Evolutionary conservation across 2,113 vertebrate species (phyloP), one percentile per base, ranked within the genome.

Genomic region (Neopipo cinnamomea): DNA sequence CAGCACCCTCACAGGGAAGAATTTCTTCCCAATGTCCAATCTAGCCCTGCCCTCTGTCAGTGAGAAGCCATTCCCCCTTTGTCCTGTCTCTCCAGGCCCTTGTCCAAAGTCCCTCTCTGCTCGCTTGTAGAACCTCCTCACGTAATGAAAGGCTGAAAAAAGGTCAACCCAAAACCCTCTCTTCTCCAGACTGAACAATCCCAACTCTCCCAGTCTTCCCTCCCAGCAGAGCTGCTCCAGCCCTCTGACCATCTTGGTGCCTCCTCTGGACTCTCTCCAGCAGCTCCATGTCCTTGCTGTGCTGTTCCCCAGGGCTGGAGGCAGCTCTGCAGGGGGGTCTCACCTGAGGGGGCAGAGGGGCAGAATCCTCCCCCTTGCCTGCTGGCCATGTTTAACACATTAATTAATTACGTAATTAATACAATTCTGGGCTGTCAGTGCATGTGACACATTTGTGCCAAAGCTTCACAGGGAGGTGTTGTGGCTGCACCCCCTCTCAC

Each of bases 1-100:
- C 0, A 0, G 3, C 35, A 35, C 22, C 25, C 21, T 65, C 6
- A 0, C 20, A 65, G 42, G 5, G 7, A 6, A 56, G 0, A 4
- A 15, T 10, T 72, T 1, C 14, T 27, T 22, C 49, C 31, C 0
- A 18, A 19, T 25, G 11, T 35, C 35, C 9, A 2, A 42, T 22
- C 42, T 6, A 65, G 31, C 17, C 17, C 49, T 8, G 10, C 23
- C 11, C 5, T 8, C 11, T 56, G 4, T 3, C 35, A 35, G 11
- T 56, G 5, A 8, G n/a, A 49, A 42, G 20, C n/a, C 41, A 16
- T 79, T 55, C 12, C 16, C 11, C 1, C 11, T n/a, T 41, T 42
- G 17, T 31, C 42, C 21, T 27, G 6, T 2, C 24, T 21, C 24
- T 47, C 30, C 35, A 41, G 7, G 5, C 4, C 16, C 2, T 35